phyloP scores from a whole-genome alignment of 2,797 vertebrate genomes.

The Danio aesculapii region DNA sequence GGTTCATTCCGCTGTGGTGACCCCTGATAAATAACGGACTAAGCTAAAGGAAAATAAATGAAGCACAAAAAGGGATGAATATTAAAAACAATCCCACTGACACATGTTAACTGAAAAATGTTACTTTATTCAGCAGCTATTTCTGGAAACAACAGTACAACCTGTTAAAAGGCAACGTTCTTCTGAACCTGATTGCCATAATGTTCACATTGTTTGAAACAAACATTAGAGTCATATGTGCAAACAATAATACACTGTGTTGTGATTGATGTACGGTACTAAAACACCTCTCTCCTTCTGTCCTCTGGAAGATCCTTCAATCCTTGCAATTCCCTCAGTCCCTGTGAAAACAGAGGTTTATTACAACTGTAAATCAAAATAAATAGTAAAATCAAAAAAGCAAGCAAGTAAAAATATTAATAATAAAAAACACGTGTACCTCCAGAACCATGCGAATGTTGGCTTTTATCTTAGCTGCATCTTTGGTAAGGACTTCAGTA shows the following conservation, averaged over 20 bases:
- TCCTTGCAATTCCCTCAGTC: conserved; percentile 87
- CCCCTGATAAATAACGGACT: too few species aligned
- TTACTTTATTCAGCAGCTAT: conserved; percentile 33
- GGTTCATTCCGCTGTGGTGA: too few species aligned
- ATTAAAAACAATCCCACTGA: conserved; percentile 8
- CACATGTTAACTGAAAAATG: conserved; percentile 33
- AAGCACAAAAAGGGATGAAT: background rate
- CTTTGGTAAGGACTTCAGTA: conserved; percentile 85
- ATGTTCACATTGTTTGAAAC: conserved; percentile 29
- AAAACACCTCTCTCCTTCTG: conserved; percentile 70
- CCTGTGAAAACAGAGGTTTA: conserved; percentile 70
- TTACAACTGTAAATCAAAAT: background rate
- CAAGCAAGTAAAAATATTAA: background rate
- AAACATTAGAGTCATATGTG: conserved; percentile 17
- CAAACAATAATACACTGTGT: background rate
- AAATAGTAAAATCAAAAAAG: background rate
- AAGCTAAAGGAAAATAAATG: too few species aligned
- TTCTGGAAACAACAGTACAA: conserved; percentile 55
- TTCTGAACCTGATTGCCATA: conserved; percentile 13
- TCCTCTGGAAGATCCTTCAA: conserved; percentile 77
- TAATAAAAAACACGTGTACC: conserved; percentile 74
- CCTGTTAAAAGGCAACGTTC: conserved; percentile 46
- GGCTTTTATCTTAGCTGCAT: conserved; percentile 90
- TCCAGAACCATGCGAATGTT: conserved; percentile 91
- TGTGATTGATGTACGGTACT: conserved; percentile 4